A percentile compares a stretch with the other conserved stretches of the same genome.
phyloP scores from a whole-genome alignment of 2,113 vertebrate genomes.

The Rhynchopsitta pachyrhyncha region DNA sequence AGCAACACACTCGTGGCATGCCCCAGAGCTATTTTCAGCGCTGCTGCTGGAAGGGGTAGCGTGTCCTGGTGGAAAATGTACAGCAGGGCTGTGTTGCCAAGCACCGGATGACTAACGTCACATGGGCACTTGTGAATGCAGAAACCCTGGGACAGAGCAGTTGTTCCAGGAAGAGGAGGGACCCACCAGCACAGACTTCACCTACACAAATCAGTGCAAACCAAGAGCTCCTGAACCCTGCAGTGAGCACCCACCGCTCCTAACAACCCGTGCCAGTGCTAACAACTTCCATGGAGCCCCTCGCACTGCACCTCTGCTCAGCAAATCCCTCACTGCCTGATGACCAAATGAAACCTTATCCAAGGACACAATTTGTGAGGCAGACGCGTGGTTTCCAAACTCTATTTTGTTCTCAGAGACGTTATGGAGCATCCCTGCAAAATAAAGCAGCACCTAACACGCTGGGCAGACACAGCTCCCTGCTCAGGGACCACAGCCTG shows the following conservation, averaged over 20 bases:
- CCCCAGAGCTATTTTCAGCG: not conserved
- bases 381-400: not conserved
- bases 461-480: not conserved
- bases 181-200: not conserved
- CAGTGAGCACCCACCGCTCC: not conserved
- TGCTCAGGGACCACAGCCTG: not conserved
- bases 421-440: not conserved
- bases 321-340: not conserved
- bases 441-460: not conserved
- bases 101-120: not conserved
- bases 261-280: rapidly evolving
- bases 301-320: not conserved
- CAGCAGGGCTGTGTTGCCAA: rapidly evolving
- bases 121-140: rapidly evolving
- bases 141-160: not conserved
- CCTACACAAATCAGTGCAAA: rapidly evolving
- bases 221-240: rapidly evolving
- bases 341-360: not conserved
- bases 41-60: not conserved
- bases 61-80: not conserved
- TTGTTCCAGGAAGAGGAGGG: not conserved
- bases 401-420: not conserved
- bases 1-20: not conserved
- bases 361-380: rapidly evolving
- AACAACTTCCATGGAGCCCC: rapidly evolving